A percentile compares a stretch with the other conserved stretches of the same genome.
Evolutionary conservation across 2,797 vertebrate species (phyloP).

Genomic region (Thunnus albacares): DNA sequence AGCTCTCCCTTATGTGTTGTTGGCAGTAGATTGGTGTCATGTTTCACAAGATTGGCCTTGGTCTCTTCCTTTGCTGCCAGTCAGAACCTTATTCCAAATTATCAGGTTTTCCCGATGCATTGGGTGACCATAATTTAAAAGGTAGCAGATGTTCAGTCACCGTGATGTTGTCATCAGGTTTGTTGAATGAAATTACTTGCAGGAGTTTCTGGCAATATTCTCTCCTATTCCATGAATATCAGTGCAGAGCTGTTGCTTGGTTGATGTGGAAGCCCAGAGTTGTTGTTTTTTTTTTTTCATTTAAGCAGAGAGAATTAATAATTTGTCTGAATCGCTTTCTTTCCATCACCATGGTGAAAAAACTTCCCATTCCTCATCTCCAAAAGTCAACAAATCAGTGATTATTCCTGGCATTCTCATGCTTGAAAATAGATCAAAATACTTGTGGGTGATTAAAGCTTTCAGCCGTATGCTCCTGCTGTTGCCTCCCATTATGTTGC

Average conservation of each 20-base stretch:
- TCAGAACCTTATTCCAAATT: not conserved
- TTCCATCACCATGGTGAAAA: not conserved
- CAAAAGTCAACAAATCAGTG: not conserved
- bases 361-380: not conserved
- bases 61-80: constrained; percentile 11
- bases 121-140: constrained; percentile 4
- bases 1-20: not conserved
- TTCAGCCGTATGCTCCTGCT: not conserved
- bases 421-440: not conserved
- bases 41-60: not conserved
- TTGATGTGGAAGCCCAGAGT: not conserved
- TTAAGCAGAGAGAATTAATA: not conserved
- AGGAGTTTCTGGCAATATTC: not conserved
- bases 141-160: constrained; percentile 22
- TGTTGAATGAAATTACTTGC: constrained; percentile 1
- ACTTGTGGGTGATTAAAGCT: constrained; percentile 13
- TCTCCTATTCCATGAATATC: not conserved
- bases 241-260: not conserved
- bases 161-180: not conserved
- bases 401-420: not conserved
- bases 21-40: constrained; percentile 12
- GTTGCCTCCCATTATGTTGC: not conserved
- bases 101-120: not conserved
- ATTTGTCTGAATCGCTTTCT: not conserved
- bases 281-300: not conserved